Percentiles rank a stretch among this genome's conserved stretches.
phyloP scores from a whole-genome alignment of 2,113 vertebrate species.

The Lepus europaeus region DNA sequence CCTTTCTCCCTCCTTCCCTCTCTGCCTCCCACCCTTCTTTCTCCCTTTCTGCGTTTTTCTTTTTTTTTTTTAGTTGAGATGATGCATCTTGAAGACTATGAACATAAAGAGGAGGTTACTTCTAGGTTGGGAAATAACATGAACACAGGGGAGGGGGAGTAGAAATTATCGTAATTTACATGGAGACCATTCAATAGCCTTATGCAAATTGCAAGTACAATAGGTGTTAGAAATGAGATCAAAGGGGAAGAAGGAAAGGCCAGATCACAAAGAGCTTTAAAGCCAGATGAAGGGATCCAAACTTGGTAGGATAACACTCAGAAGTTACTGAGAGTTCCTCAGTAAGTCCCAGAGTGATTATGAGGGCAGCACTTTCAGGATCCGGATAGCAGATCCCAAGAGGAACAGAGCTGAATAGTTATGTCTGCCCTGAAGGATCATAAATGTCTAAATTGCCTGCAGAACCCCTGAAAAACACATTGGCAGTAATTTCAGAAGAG shows the following conservation, averaged over 20 bases:
- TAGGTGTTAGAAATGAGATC: background rate
- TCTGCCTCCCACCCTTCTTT: no score
- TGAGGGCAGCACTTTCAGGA: constrained; percentile 21
- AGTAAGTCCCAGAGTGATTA: background rate
- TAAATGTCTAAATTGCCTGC: background rate
- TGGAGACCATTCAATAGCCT: background rate
- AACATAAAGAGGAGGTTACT: constrained; percentile 9
- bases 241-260: constrained; percentile 1
- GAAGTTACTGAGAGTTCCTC: constrained; percentile 11
- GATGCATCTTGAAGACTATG: background rate
- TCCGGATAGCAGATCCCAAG: background rate
- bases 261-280: background rate
- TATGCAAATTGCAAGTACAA: background rate
- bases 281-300: constrained; percentile 25
- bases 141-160: background rate
- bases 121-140: constrained; percentile 25
- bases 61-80: background rate
- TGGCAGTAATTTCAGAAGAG: constrained; percentile 36
- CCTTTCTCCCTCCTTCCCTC: no score
- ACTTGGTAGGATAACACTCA: background rate
- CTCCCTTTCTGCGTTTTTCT: no score
- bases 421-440: constrained; percentile 15
- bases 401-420: background rate
- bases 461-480: constrained; percentile 45
- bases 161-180: constrained; percentile 42